phyloP scores from a whole-genome alignment of 2,888 invertebrate species.

The Chorisops tibialis region DNA sequence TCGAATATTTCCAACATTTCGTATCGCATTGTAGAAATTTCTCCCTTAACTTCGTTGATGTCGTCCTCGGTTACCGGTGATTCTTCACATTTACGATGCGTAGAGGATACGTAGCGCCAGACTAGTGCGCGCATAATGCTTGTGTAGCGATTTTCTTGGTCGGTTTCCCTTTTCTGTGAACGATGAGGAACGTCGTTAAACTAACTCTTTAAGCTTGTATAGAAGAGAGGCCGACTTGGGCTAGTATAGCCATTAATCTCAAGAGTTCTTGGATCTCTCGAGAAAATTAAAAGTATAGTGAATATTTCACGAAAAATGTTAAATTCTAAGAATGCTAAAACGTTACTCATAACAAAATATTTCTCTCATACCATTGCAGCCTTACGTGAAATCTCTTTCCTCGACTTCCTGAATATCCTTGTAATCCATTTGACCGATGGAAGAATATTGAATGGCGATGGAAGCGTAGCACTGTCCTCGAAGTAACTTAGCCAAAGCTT shows the following conservation, averaged over 20 bases:
- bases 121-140: slow-evolving; percentile 86
- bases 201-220: neutral
- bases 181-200: neutral
- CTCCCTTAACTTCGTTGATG: slow-evolving; percentile 90
- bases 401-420: slow-evolving; percentile 60
- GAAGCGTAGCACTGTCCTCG: slow-evolving; percentile 84
- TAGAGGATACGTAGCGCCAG: slow-evolving; percentile 87
- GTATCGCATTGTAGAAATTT: slow-evolving; percentile 87
- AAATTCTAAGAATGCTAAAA: too few species aligned
- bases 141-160: slow-evolving; percentile 67
- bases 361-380: neutral
- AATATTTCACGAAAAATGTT: too few species aligned
- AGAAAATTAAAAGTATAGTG: too few species aligned
- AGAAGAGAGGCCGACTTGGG: too few species aligned
- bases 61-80: slow-evolving; percentile 90
- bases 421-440: slow-evolving; percentile 80
- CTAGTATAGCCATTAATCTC: too few species aligned
- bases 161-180: slow-evolving; percentile 56
- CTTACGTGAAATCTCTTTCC: slow-evolving; percentile 51
- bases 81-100: slow-evolving; percentile 79
- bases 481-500: slow-evolving; percentile 96
- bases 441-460: slow-evolving; percentile 90
- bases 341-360: neutral
- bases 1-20: slow-evolving; percentile 87
- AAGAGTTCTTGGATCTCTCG: too few species aligned